Evolutionary conservation across 64 coral and sea anemone genomes (phyloP).

Genomic region (Pocillopora damicornis): DNA sequence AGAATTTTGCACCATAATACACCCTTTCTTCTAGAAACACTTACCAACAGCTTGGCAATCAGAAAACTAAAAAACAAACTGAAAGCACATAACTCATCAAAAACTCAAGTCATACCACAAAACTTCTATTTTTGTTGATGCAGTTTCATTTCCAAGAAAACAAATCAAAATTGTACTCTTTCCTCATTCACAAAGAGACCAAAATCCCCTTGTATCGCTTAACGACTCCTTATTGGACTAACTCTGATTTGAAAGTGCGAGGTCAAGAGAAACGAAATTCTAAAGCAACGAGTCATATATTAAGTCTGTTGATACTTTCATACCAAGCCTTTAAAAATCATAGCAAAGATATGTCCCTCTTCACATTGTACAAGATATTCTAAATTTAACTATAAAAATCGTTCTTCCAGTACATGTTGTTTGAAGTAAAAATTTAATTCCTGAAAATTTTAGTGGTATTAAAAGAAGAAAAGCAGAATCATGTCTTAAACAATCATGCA

Average conservation of each 20-base stretch:
- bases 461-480: not conserved
- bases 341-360: too few relatives aligned
- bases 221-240: not conserved
- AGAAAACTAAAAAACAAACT: slow-evolving; percentile 2
- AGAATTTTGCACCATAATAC: not conserved
- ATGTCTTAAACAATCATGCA: not conserved
- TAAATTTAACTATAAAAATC: too few relatives aligned
- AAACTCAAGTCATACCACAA: slow-evolving; percentile 15
- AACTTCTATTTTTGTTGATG: not conserved
- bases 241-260: not conserved
- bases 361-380: not conserved
- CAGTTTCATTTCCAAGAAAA: slow-evolving; percentile 14
- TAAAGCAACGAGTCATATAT: not conserved
- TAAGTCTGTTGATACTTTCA: not conserved
- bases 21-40: not conserved
- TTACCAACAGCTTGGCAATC: not conserved
- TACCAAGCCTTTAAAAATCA: not conserved
- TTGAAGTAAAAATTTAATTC: not conserved
- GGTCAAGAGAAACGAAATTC: not conserved
- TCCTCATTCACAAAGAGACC: not conserved
- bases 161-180: not conserved
- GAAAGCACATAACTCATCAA: slow-evolving; percentile 10
- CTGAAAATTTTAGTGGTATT: not conserved
- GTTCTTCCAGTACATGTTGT: too few relatives aligned
- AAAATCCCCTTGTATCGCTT: not conserved